Conservation (phyloP, 1,140 invertebrate genomes). For the Papilio polyxenes region DNA sequence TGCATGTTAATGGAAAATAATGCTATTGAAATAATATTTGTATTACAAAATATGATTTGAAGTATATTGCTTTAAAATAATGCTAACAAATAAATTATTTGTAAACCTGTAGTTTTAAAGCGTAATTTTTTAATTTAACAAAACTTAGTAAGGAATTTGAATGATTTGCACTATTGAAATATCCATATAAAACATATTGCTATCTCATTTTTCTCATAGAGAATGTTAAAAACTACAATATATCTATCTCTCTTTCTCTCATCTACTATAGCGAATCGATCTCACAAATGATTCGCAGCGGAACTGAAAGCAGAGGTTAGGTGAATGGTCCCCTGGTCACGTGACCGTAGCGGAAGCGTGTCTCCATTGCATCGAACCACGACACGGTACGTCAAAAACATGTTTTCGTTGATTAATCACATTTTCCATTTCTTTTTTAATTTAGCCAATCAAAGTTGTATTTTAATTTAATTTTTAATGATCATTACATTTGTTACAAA, state of each 20-base stretch:
- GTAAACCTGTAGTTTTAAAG: too few relatives aligned
- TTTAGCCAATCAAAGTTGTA: too few relatives aligned
- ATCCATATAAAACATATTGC: too few relatives aligned
- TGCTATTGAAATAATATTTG: too few relatives aligned
- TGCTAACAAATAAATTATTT: too few relatives aligned
- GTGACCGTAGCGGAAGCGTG: constrained; percentile 39
- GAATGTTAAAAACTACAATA: neutral
- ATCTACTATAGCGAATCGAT: constrained; percentile 26
- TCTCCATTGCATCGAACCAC: constrained; percentile 27
- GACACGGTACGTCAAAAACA: neutral
- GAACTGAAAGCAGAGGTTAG: constrained; percentile 41
- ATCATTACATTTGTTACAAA: too few relatives aligned
- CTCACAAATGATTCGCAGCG: constrained; percentile 14
- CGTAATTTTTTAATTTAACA: too few relatives aligned
- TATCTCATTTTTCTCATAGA: neutral
- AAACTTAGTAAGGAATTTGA: neutral
- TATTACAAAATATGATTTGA: constrained; percentile 16
- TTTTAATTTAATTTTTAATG: too few relatives aligned
- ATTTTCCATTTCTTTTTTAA: too few relatives aligned
- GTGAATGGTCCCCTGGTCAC: constrained; percentile 27
- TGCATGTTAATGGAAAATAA: constrained; percentile 25
- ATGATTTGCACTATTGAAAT: neutral
- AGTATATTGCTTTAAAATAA: neutral
- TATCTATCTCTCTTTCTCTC: neutral
- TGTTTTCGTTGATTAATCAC: neutral